phyloP scores from a whole-genome alignment of 2,113 vertebrate genomes.

The Tachuris rubrigastra region DNA sequence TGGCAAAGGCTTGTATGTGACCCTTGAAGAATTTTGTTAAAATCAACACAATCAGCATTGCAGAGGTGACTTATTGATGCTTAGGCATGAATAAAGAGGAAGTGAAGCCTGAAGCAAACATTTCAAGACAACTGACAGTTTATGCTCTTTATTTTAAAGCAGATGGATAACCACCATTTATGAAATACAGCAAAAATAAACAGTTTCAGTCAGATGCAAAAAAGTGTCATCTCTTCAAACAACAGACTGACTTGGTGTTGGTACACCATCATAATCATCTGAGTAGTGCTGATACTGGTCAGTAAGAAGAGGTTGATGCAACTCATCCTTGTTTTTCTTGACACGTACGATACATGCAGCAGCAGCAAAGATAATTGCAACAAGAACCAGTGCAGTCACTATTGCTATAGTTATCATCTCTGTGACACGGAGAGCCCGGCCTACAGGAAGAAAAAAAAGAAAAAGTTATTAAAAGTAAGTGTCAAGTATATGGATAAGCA shows the following conservation, averaged over 20 bases:
- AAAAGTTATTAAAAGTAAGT: neutral
- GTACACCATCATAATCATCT: slow-evolving; percentile 80
- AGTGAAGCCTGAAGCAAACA: neutral
- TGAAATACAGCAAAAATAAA: slow-evolving; percentile 38
- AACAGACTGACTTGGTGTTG: slow-evolving; percentile 82
- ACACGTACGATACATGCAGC: slow-evolving; percentile 79
- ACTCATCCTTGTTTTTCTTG: slow-evolving; percentile 77
- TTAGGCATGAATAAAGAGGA: neutral
- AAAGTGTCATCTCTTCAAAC: slow-evolving; percentile 69
- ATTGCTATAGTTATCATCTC: slow-evolving; percentile 90
- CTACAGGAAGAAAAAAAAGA: slow-evolving; percentile 63
- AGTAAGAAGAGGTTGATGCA: slow-evolving; percentile 87
- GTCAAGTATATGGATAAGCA: neutral
- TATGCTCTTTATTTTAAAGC: slow-evolving; percentile 56
- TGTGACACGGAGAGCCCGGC: slow-evolving; percentile 77
- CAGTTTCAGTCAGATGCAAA: neutral
- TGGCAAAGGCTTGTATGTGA: neutral
- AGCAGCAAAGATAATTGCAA: slow-evolving; percentile 82
- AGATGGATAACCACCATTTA: neutral
- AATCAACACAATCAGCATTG: neutral
- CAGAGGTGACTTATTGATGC: neutral
- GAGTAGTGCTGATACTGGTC: slow-evolving; percentile 92
- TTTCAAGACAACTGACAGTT: neutral
- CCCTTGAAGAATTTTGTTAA: neutral
- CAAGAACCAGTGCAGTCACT: slow-evolving; percentile 81